Evolutionary conservation across 2,888 invertebrate genomes (phyloP), one percentile per base, ranked within the genome.

Genomic region (Itoplectis maculator): DNA sequence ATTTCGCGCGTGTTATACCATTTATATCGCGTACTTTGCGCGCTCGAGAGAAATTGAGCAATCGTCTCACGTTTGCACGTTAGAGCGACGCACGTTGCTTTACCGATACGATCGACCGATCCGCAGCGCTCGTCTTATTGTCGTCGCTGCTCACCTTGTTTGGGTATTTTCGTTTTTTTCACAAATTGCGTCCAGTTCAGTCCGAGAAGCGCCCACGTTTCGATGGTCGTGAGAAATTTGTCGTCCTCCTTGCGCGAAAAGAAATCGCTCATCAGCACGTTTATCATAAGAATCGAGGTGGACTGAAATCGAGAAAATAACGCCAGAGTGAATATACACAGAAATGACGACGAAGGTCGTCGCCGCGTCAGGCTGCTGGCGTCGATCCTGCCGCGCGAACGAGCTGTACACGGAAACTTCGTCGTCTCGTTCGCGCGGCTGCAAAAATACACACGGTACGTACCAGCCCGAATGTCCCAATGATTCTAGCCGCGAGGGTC

Each of bases 401-500:
- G 37, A 35, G 59, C 2, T 2, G 8, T 4, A 56, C 13, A 56
- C n/a, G 20, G 20, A 51, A 51, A 51, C 20, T 13, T 2, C n/a
- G 6, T 0, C 7, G 51, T 23, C 23, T 56, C 35, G n/a, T 15
- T 59, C 35, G 8, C 15, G 7, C 15, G 1, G 35, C 13, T 4
- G 40, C 2, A 42, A 8, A 40, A 51, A 37, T 23, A 15, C 29
- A 42, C 9, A 0, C 1, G 35, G 11, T 59, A 89, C 91, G 88
- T 81, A 93, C 93, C 91, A 93, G 87, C 68, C 92, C 91, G 65
- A 92, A 90, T 15, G 90, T 89, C 23, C 91, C 90, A 68, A 93
- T 91, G 13, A 93, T 89, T 81, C 90, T 90, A 1, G 90, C 88
- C 29, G 90, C 89, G 66, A 91, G 83, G 63, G 92, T 89, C 78